phyloP scores from a whole-genome alignment of 2,113 vertebrate genomes.

The Lamprologus speciosus region DNA sequence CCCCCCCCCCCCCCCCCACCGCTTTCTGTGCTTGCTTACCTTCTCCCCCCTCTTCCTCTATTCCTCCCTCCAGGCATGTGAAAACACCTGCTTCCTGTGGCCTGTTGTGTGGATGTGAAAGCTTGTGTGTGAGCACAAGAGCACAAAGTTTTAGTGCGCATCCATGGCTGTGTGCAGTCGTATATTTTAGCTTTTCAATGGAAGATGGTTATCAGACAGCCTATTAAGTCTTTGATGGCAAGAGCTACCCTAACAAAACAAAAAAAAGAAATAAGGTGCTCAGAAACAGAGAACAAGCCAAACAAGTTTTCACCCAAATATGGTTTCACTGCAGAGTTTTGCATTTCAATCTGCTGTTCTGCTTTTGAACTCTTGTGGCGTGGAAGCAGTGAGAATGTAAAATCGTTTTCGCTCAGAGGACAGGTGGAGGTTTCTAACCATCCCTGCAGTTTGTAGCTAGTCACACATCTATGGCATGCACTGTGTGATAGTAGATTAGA shows the following conservation, averaged over 20 bases:
- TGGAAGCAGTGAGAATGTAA: slow-evolving; percentile 13
- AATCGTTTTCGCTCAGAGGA: not conserved
- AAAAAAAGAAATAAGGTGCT: not conserved
- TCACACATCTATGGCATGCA: not conserved
- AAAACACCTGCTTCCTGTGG: slow-evolving; percentile 41
- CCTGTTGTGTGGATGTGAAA: not conserved
- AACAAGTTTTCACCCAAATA: slow-evolving; percentile 6
- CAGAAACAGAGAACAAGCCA: slow-evolving; percentile 6
- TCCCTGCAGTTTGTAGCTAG: not conserved
- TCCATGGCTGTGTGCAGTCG: not conserved
- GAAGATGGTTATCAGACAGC: not conserved
- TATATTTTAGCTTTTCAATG: not conserved
- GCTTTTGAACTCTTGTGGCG: slow-evolving; percentile 26
- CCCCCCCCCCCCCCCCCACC: not conserved
- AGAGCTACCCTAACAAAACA: not conserved
- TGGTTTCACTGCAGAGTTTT: slow-evolving; percentile 41
- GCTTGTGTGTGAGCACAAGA: not conserved
- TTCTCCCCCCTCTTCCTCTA: not conserved
- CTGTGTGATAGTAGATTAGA: not conserved
- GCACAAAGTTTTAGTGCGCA: not conserved
- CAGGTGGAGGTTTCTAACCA: not conserved
- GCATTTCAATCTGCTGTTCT: slow-evolving; percentile 26
- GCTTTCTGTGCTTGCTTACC: not conserved
- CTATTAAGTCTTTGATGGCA: slow-evolving; percentile 3
- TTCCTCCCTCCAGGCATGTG: slow-evolving; percentile 12